Evolutionary conservation across 2,888 invertebrate species (phyloP).

Genomic region (Doris montereyensis): DNA sequence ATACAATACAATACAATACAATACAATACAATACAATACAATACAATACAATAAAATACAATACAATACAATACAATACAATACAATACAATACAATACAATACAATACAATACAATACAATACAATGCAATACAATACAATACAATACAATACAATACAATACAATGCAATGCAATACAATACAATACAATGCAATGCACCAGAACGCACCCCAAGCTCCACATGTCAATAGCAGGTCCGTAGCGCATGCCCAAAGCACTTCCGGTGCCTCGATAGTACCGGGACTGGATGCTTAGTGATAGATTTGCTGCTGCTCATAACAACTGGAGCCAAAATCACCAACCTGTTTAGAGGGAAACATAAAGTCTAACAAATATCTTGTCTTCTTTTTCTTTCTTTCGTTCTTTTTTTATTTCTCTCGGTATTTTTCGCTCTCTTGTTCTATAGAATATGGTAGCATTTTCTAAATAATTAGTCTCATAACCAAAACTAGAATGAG

Average conservation of each 20-base stretch:
- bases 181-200: background rate
- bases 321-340: constrained; percentile 99
- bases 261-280: constrained; percentile 98
- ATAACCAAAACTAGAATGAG: no score
- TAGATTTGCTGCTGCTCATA: constrained; percentile 98
- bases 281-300: constrained; percentile 98
- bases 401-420: no score
- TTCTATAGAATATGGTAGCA: no score
- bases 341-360: no score
- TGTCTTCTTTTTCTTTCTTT: no score
- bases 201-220: constrained; percentile 87
- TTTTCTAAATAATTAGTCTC: no score
- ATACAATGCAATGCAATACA: background rate
- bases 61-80: background rate
- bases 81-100: background rate
- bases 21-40: background rate
- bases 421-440: no score
- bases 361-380: no score
- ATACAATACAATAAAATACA: background rate
- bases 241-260: constrained; percentile 93
- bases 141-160: background rate
- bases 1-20: background rate
- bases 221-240: constrained; percentile 81
- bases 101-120: background rate
- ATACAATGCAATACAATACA: background rate